Evolutionary conservation across 2,888 invertebrate species (phyloP).

Genomic region (Drosophila borealis): DNA sequence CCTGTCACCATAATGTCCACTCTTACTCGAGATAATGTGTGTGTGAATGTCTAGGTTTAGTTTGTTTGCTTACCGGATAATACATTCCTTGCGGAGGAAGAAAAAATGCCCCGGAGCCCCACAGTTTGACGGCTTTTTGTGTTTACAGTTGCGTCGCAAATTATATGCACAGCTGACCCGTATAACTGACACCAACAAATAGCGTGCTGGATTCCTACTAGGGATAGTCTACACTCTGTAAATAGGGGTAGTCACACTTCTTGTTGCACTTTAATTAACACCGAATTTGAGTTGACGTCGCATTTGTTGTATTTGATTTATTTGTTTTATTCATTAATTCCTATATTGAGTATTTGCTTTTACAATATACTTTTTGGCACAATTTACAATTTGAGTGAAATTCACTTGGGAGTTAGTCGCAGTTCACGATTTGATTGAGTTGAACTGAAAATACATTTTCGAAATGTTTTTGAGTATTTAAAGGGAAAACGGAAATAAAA

Average conservation of each 20-base stretch:
- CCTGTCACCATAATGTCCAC: constrained; percentile 11
- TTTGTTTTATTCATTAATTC: constrained; percentile 22
- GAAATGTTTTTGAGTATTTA: not conserved
- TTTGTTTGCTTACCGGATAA: constrained; percentile 92
- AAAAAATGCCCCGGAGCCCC: constrained; percentile 98
- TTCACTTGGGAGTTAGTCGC: constrained; percentile 33
- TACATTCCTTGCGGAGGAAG: constrained; percentile 98
- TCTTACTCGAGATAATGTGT: not conserved
- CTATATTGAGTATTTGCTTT: constrained; percentile 41
- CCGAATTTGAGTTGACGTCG: constrained; percentile 32
- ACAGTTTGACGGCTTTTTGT: constrained; percentile 94
- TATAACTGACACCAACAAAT: constrained; percentile 26
- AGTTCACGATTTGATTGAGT: constrained; percentile 42
- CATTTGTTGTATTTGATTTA: constrained; percentile 44
- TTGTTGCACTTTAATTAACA: constrained; percentile 39
- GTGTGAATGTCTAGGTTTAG: constrained; percentile 4
- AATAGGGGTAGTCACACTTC: constrained; percentile 42
- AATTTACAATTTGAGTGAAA: constrained; percentile 39
- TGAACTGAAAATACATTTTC: constrained; percentile 10
- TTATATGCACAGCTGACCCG: constrained; percentile 54
- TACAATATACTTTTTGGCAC: constrained; percentile 71
- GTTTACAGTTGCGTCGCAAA: constrained; percentile 74
- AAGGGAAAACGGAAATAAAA: constrained; percentile 11
- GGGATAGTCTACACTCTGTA: constrained; percentile 32
- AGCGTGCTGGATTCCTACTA: constrained; percentile 1